Evolutionary conservation across 2,888 invertebrate species (phyloP).

Genomic region (Temnothorax ravouxi): DNA sequence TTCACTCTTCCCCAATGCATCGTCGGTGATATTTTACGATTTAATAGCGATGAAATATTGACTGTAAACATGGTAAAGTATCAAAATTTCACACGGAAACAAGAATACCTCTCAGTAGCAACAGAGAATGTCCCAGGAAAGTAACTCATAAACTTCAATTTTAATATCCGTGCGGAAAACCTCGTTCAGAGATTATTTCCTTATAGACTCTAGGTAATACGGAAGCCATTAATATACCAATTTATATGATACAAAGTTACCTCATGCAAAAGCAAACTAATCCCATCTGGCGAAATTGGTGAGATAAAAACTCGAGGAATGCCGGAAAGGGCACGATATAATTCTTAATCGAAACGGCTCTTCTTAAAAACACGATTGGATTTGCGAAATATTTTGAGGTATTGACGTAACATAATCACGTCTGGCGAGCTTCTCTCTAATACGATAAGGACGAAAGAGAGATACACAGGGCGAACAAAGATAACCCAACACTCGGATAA

Average conservation of each 20-base stretch:
- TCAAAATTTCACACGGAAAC: not conserved
- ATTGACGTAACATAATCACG: slow-evolving; percentile 15
- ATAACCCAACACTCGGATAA: slow-evolving; percentile 63
- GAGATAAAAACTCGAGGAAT: not conserved
- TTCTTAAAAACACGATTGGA: not conserved
- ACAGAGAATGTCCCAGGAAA: not conserved
- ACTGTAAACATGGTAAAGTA: not conserved
- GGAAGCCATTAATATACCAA: not conserved
- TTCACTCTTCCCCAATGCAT: not conserved
- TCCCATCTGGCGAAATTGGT: not conserved
- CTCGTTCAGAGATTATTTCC: slow-evolving; percentile 1
- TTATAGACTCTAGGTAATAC: not conserved
- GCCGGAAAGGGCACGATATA: not conserved
- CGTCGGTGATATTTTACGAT: not conserved
- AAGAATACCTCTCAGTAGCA: not conserved
- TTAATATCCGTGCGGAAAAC: not conserved
- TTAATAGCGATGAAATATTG: not conserved
- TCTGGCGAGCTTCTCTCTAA: slow-evolving; percentile 3
- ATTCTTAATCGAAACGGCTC: not conserved
- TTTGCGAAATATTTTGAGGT: slow-evolving; percentile 1
- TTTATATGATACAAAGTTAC: not conserved
- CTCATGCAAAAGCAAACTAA: not conserved
- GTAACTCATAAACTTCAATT: slow-evolving; percentile 13
- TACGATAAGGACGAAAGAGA: slow-evolving; percentile 43
- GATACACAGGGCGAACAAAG: slow-evolving; percentile 61